A percentile compares a stretch with the other conserved stretches of the same genome.
These are phyloP conservation scores for Pelecanoides urinatrix DNA, from an alignment of 2,113 vertebrate genomes.

Conservation along the genomic window DNA sequence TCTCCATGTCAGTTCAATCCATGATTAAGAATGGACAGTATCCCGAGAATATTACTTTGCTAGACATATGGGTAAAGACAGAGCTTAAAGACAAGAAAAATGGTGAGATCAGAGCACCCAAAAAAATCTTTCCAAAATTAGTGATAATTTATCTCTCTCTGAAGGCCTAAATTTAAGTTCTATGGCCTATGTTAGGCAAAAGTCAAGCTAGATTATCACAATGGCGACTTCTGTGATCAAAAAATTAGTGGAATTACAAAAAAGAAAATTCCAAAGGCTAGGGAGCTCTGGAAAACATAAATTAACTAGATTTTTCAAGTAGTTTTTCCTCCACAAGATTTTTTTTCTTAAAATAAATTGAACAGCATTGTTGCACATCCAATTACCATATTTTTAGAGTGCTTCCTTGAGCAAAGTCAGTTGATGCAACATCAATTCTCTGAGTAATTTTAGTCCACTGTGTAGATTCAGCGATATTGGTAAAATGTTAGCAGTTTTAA, in stretches of 20 bases:
- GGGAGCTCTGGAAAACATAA: slow-evolving; percentile 11
- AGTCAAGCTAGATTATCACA: slow-evolving; percentile 62
- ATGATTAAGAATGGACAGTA: neutral
- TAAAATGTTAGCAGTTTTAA: neutral
- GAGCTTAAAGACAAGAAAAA: neutral
- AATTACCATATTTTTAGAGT: neutral
- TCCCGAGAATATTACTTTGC: neutral
- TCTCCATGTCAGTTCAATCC: neutral
- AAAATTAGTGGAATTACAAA: neutral
- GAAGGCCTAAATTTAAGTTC: neutral
- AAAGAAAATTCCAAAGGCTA: neutral
- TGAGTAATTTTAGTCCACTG: neutral
- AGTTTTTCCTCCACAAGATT: neutral
- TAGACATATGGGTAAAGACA: neutral
- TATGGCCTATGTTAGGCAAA: slow-evolving; percentile 42
- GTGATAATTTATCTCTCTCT: neutral
- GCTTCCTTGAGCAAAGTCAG: neutral
- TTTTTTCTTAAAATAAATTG: neutral
- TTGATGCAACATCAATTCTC: neutral
- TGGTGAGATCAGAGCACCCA: neutral
- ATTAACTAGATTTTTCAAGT: neutral
- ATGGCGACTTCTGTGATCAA: slow-evolving; percentile 53
- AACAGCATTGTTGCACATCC: neutral
- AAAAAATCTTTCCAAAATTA: neutral
- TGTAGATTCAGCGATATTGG: neutral